Percentiles rank a stretch among this genome's conserved stretches.
Evolutionary conservation across 2,797 vertebrate species (phyloP).

Genomic region (Threskiornis aethiopicus): DNA sequence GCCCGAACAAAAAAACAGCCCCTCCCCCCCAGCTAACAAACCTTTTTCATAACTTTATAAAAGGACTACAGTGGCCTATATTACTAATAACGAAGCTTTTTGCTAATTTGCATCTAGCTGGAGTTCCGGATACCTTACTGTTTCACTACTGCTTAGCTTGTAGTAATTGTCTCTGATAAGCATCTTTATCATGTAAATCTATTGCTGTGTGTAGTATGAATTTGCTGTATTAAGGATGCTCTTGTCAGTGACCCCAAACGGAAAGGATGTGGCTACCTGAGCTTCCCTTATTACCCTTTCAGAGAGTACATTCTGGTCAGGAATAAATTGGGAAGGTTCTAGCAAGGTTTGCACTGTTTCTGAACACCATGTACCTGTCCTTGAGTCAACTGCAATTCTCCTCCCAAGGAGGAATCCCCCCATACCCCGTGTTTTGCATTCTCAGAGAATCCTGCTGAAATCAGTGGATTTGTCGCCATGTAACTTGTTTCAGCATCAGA

Average conservation of each 20-base stretch:
- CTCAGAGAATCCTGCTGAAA: background rate
- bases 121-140: background rate
- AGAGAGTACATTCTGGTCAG: background rate
- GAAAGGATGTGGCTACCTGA: conserved; percentile 35
- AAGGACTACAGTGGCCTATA: background rate
- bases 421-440: accelerated
- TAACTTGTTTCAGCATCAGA: background rate
- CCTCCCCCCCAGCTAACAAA: background rate
- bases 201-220: background rate
- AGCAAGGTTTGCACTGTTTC: background rate
- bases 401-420: background rate
- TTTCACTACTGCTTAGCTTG: conserved; percentile 30
- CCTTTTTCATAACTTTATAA: background rate
- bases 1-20: background rate
- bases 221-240: conserved; percentile 21
- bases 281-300: background rate
- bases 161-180: conserved; percentile 14
- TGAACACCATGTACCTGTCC: background rate
- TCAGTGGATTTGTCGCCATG: background rate
- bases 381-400: background rate
- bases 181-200: conserved; percentile 16
- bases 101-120: background rate
- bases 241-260: background rate
- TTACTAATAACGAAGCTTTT: background rate
- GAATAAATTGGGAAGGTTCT: background rate